These are phyloP conservation scores for Pomacea maculata DNA, from an alignment of 1,140 invertebrate genomes.

Conservation along the genomic window DNA sequence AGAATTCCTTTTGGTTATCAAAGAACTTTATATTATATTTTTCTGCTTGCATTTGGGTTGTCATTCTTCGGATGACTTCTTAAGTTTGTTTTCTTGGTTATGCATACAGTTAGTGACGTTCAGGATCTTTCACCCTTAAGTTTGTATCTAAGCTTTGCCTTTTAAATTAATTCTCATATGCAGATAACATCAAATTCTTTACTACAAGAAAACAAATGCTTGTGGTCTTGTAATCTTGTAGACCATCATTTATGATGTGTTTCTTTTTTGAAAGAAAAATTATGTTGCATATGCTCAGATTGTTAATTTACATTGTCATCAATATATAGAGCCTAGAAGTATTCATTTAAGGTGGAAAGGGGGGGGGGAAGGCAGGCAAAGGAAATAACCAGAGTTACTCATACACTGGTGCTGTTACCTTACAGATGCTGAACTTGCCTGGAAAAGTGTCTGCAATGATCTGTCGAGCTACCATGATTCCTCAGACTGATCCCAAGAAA, in stretches of 20 bases:
- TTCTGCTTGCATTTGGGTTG: background rate
- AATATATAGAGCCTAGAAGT: no score
- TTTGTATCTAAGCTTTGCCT: background rate
- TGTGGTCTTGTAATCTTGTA: no score
- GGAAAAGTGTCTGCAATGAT: conserved; percentile 57
- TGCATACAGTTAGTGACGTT: background rate
- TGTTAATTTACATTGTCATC: no score
- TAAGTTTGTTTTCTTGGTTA: background rate
- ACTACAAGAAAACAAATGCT: no score
- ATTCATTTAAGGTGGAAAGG: no score
- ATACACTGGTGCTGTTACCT: background rate
- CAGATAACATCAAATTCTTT: no score
- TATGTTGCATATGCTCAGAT: no score
- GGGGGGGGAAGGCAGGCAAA: no score
- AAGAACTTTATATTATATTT: background rate
- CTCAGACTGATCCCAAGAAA: conserved; percentile 49
- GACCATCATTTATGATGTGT: no score
- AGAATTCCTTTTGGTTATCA: background rate
- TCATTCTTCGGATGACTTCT: background rate
- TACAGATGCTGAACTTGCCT: conserved; percentile 30
- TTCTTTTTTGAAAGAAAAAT: no score
- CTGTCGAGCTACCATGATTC: conserved; percentile 69
- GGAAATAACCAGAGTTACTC: no score
- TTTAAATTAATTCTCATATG: background rate
- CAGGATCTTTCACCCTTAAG: background rate